Evolutionary conservation across 2,888 invertebrate genomes (phyloP), one percentile per base, ranked within the genome.

Genomic region (Tolmerus cingulatus): DNA sequence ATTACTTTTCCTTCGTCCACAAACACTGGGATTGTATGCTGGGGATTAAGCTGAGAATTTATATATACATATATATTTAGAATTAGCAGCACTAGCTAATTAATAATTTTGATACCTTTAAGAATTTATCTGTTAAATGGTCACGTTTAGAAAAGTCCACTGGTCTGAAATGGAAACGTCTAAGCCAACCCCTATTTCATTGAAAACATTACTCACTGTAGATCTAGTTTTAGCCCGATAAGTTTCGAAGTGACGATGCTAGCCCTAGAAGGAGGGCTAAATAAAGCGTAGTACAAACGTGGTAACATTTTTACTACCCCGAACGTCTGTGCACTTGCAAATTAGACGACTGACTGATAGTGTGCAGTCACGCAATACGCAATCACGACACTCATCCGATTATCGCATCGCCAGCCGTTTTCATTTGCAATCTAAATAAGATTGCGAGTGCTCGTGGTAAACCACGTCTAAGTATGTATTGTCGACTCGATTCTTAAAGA

Each of bases 21-120:
- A 55, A 95, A 91, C 16, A 94, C 93, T 8, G 95, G 95, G 74
- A 95, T 91, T 37, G 94, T 93, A 90, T 94, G 94, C 89, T 93
- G 93, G 0, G 94, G 94, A 90, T 94, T 95, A 1, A 94, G 89
- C 94, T 95, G 90, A 7, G 91, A 88, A 34, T 74, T 57, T 66
- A 37, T 84, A 34, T 30, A n/a, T n/a, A n/a, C n/a, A n/a, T n/a
- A n/a, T 43, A 43, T 46, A 51, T 27, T 51, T 51, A 46, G 9
- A 87, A 79, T 84, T 87, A 40, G 40, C 40, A 40, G 40, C 1
- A 78, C 23, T 74, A 23, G 34, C 16, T 19, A 89, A 91, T 16
- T 51, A 16, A 51, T n/a, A 19, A 7, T n/a, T 19, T 7, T 8
- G n/a, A n/a, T 27, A 27, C 92, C 91, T 93, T 92, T 1, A 92